A percentile compares a stretch with the other conserved stretches of the same genome.
Evolutionary conservation across 2,888 invertebrate species (phyloP).

Genomic region (Monopis laevigella): DNA sequence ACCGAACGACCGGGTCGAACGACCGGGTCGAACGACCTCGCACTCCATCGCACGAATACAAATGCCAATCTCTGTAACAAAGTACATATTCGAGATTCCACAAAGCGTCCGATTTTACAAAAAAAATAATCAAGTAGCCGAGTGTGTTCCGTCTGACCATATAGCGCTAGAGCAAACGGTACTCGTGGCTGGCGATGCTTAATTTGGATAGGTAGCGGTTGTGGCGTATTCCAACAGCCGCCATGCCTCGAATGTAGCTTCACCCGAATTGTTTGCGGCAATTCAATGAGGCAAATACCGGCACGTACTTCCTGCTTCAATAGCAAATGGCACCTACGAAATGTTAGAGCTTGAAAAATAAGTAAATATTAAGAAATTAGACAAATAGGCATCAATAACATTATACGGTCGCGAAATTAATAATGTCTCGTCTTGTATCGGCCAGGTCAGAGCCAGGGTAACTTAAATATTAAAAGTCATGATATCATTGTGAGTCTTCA

Average conservation of each 20-base stretch:
- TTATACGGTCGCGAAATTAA: too few species aligned
- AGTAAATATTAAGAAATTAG: too few species aligned
- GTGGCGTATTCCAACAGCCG: neutral
- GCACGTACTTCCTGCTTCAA: constrained; percentile 55
- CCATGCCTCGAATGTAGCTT: constrained; percentile 25
- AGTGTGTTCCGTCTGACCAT: neutral
- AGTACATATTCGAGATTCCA: too few species aligned
- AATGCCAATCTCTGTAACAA: constrained; percentile 28
- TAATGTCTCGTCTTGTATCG: too few species aligned
- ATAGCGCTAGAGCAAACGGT: neutral
- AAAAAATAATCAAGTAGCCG: neutral
- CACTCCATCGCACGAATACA: constrained; percentile 49
- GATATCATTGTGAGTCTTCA: too few species aligned
- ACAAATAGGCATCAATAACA: too few species aligned
- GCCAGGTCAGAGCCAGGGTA: too few species aligned
- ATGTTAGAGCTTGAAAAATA: neutral
- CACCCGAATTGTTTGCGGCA: constrained; percentile 30
- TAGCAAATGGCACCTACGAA: constrained; percentile 16
- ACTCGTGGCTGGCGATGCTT: neutral
- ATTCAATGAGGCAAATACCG: constrained; percentile 46
- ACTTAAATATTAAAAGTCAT: too few species aligned
- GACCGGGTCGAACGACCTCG: constrained; percentile 67
- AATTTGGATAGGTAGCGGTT: neutral
- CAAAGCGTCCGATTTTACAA: neutral
- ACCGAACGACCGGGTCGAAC: constrained; percentile 61